phyloP scores from a whole-genome alignment of 2,797 vertebrate genomes.

The Labroides dimidiatus region DNA sequence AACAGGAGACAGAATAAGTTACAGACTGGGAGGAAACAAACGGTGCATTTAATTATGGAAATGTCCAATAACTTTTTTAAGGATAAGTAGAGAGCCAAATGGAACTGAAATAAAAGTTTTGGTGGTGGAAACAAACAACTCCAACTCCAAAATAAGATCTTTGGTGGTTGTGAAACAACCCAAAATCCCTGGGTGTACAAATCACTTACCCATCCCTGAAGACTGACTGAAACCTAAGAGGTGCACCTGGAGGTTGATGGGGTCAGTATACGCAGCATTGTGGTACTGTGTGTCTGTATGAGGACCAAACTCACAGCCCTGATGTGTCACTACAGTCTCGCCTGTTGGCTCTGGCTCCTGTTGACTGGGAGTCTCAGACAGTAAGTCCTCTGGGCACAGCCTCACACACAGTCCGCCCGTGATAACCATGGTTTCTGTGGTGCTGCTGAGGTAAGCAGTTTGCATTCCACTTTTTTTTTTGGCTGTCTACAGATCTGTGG shows the following conservation, averaged over 20 bases:
- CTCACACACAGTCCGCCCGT: conserved; percentile 47
- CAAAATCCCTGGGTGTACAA: no score
- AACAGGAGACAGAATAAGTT: background rate
- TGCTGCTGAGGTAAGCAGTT: conserved; percentile 76
- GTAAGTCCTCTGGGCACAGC: conserved; percentile 40
- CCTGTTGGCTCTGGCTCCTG: conserved; percentile 62
- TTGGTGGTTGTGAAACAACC: no score
- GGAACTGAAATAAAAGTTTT: no score
- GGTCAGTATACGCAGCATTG: conserved; percentile 4
- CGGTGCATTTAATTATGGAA: background rate
- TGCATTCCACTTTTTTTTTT: conserved; percentile 62
- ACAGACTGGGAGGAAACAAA: background rate
- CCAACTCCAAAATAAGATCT: no score
- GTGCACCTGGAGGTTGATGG: background rate
- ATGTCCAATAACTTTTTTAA: no score
- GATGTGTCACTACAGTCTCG: conserved; percentile 48
- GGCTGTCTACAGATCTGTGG: conserved; percentile 72
- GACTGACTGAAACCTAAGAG: background rate
- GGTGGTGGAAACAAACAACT: no score
- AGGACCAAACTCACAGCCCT: conserved; percentile 14
- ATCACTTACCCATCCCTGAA: no score
- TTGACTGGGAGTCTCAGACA: conserved; percentile 68
- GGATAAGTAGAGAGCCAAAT: background rate
- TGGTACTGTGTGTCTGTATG: conserved; percentile 5
- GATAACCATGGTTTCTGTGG: conserved; percentile 53